A percentile compares a stretch with the other conserved stretches of the same genome.
Conservation (phyloP, 2,113 vertebrate genomes). For the Galeopterus variegatus region DNA sequence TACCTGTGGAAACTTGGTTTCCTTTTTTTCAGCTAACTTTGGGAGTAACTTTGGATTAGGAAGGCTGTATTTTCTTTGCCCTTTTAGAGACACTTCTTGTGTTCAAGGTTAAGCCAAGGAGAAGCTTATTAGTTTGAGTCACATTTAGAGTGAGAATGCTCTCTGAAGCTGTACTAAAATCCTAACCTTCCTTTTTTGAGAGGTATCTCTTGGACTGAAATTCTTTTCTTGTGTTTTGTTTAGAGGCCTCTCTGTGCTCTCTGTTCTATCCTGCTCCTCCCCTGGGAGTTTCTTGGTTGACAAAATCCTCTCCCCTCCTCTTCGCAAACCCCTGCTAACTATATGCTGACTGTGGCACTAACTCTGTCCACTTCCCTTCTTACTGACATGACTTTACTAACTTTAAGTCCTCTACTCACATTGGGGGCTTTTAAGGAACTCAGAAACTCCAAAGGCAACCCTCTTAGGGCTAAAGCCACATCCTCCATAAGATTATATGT, state of each 20-base stretch:
- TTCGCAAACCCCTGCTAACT: background rate
- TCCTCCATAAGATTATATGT: background rate
- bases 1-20: background rate
- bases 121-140: background rate
- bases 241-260: background rate
- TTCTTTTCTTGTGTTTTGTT: background rate
- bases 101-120: background rate
- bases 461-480: background rate
- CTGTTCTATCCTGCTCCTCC: background rate
- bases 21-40: background rate
- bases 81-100: background rate
- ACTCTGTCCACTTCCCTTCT: background rate
- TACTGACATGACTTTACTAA: background rate
- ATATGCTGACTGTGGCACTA: background rate
- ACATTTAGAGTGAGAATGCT: background rate
- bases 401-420: background rate
- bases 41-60: background rate
- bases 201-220: background rate
- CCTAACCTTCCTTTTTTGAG: background rate
- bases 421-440: background rate
- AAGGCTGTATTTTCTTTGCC: background rate
- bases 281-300: background rate
- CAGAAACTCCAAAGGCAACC: background rate
- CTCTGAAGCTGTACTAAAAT: background rate
- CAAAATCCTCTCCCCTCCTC: background rate